Evolutionary conservation across 2,797 vertebrate genomes (phyloP).

Genomic region (Glyptemys insculpta): DNA sequence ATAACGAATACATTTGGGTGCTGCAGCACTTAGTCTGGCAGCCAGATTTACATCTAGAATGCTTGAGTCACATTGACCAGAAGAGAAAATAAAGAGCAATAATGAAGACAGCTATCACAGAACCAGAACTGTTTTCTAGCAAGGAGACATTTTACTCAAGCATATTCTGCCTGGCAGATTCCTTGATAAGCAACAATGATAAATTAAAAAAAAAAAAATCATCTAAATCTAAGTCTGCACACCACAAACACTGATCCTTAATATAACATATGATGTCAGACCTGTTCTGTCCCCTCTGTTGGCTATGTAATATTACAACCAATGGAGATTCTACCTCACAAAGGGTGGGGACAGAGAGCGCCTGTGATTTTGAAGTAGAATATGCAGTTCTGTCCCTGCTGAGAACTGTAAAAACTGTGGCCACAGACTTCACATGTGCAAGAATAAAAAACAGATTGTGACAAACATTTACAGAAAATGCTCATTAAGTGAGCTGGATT

Average conservation of each 20-base stretch:
- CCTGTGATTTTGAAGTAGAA: background rate
- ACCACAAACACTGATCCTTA: background rate
- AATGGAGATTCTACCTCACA: background rate
- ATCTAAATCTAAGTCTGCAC: background rate
- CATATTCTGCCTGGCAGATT: background rate
- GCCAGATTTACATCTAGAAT: background rate
- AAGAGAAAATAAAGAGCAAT: background rate
- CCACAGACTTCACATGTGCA: background rate
- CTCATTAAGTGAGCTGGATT: constrained; percentile 10
- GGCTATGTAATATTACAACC: background rate
- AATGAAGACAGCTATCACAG: background rate
- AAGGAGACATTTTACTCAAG: background rate
- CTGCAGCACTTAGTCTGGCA: background rate
- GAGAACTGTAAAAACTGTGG: background rate
- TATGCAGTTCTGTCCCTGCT: constrained; percentile 8
- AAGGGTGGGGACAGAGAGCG: background rate
- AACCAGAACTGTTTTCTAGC: constrained; percentile 2
- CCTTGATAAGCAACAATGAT: background rate
- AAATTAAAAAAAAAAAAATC: background rate
- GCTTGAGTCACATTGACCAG: background rate
- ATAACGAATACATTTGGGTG: background rate
- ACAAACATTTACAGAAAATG: constrained; percentile 4
- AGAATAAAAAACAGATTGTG: background rate
- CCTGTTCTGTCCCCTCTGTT: background rate
- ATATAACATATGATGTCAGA: background rate